Evolutionary conservation across 2,113 vertebrate species (phyloP).

Genomic region (Siniperca knerii): DNA sequence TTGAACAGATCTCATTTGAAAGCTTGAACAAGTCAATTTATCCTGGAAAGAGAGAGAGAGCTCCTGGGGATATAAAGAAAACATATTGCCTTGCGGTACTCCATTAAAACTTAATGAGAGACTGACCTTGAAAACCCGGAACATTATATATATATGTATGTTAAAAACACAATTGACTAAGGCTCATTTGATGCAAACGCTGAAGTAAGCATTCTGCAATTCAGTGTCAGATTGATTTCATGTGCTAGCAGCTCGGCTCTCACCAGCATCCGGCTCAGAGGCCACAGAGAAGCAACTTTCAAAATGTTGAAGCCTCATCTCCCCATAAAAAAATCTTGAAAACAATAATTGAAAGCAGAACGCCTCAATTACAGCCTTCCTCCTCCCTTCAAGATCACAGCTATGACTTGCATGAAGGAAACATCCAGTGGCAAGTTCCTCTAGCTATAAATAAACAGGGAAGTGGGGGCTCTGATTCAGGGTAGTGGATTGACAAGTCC

Average conservation of each 20-base stretch:
- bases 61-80: slow-evolving; percentile 54
- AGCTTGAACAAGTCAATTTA: slow-evolving; percentile 23
- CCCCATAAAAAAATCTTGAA: slow-evolving; percentile 42
- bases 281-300: slow-evolving; percentile 45
- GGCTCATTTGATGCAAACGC: slow-evolving; percentile 18
- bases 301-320: slow-evolving; percentile 52
- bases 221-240: slow-evolving; percentile 27
- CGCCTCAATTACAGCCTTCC: slow-evolving; percentile 67
- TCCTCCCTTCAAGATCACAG: slow-evolving; percentile 60
- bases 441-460: slow-evolving; percentile 67
- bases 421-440: slow-evolving; percentile 62
- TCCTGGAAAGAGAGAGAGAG: not conserved
- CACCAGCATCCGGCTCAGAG: slow-evolving; percentile 40
- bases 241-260: slow-evolving; percentile 51
- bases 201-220: slow-evolving; percentile 25
- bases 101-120: slow-evolving; percentile 47
- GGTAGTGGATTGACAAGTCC: slow-evolving; percentile 54
- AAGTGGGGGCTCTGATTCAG: slow-evolving; percentile 27
- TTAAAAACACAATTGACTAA: slow-evolving; percentile 18
- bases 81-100: slow-evolving; percentile 39
- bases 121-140: slow-evolving; percentile 37
- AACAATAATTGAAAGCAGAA: slow-evolving; percentile 59
- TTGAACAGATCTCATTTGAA: slow-evolving; percentile 17
- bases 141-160: slow-evolving; percentile 11
- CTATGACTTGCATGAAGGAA: slow-evolving; percentile 45